Base-by-base conservation (phyloP, 2,113 vertebrate species). In the Mesoclemmys tuberculata region DNA sequence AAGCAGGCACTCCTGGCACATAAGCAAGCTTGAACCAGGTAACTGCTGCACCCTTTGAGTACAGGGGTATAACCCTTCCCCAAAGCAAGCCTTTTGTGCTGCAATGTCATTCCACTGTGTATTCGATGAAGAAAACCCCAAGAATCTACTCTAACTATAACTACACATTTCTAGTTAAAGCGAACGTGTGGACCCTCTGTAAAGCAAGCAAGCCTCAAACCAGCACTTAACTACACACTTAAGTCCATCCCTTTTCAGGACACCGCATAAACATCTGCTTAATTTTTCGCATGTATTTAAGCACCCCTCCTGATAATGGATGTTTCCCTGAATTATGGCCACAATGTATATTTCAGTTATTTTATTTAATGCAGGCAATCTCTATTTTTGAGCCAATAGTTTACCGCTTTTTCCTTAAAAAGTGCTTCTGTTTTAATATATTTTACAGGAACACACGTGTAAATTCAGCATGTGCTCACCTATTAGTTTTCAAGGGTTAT, bases 1-100 rank as follows among this genome's bases (percentile, higher is more conserved):
- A 93, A 97, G 91, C 87, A 81, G 89, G 56, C 93, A 83, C 82
- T 93, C 94, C 90, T 92, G 85, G 79, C 84, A 85, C 75, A n/a
- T 61, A 92, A 85, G 86, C 93, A 83, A 19, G 83, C 56, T 71
- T 14, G 14, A 88, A 87, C 54, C 38, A 91, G 88, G 58, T 95
- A 78, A 86, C 79, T 82, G 79, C 54, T 78, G 77, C 52, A 54
- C 83, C 21, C 38, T 88, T 89, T 38, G 54, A 5, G 4, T 19
- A 3, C 2, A 6, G 8, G 11, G 2, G 1, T 82, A 29, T 81
- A 52, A 84, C 29, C 4, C 24, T 13, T 24, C 75, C 3, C 12
- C 56, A 26, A 21, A n/a, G 56, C 74, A 10, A 54, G 14, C 16
- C 48, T 48, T 92, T 74, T 79, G 58, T 80, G 12, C 9, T 88